Conservation (phyloP, 2,797 vertebrate species). For the Semaprochilodus insignis region DNA sequence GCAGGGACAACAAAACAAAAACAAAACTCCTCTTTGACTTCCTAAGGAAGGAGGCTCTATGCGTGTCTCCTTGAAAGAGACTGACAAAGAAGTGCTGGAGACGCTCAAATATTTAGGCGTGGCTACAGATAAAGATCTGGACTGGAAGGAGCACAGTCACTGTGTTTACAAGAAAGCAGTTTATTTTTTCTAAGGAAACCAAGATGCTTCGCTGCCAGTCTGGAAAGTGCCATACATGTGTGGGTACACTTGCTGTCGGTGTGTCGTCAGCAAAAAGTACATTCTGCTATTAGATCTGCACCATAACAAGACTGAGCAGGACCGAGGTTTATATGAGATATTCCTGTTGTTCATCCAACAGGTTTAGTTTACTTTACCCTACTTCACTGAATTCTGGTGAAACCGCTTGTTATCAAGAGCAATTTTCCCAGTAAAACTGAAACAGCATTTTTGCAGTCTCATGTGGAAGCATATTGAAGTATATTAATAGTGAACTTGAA, state of each 20-base stretch:
- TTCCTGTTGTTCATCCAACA: too few species aligned
- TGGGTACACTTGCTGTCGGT: too few species aligned
- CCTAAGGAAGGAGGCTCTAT: conserved; percentile 4
- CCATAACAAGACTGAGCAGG: too few species aligned
- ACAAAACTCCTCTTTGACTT: conserved; percentile 2
- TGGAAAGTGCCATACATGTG: background rate
- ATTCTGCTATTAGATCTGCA: background rate
- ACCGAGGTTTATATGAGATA: too few species aligned
- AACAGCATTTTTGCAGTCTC: too few species aligned
- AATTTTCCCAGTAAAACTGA: too few species aligned
- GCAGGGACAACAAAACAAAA: background rate
- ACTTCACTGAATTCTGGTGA: too few species aligned
- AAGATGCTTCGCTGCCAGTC: background rate
- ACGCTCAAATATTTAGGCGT: conserved; percentile 23
- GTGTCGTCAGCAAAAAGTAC: background rate
- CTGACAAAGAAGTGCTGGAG: conserved; percentile 18
- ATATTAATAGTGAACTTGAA: too few species aligned
- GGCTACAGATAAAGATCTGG: conserved; percentile 28
- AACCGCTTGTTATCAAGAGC: too few species aligned
- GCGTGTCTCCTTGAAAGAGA: conserved; percentile 13
- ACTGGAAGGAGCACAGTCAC: background rate
- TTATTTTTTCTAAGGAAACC: conserved; percentile 10
- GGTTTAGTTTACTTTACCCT: too few species aligned
- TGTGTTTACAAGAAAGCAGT: conserved; percentile 27
- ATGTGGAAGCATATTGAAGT: too few species aligned